Evolutionary conservation across 2,888 invertebrate genomes (phyloP), one percentile per base, ranked within the genome.

Genomic region (Epicampocera succincta): DNA sequence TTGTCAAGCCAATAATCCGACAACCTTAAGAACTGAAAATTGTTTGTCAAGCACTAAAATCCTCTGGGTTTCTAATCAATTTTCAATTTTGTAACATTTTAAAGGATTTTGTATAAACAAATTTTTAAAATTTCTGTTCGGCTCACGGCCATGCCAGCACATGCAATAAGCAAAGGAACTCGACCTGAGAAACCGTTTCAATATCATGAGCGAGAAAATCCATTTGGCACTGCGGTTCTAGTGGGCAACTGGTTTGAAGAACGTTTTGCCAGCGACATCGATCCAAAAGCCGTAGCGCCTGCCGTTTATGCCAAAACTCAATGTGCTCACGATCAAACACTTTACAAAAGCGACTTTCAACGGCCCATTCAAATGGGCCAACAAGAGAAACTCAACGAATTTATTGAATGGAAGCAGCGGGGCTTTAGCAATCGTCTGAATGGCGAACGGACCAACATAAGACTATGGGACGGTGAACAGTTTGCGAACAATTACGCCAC

Each of bases 241-340:
- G 71, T 87, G 13, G 87, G 87, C 1, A 87, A 87, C 50, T 87
- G 87, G 87, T 86, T 84, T 42, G 86, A 87, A 19, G 83, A 87
- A 33, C 85, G 87, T 56, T 69, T 84, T 54, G 29, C 61, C 5
- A 48, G 68, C 21, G 38, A 74, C 33, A 68, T 44, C n/a, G 84
- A 85, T 58, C n/a, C 29, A 6, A 81, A 77, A 1, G 85, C 85
- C 13, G 82, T 85, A 9, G 68, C 83, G 15, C 85, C 85, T 1
- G 66, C 74, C 0, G 76, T 83, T 19, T 84, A 84, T 17, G 85
- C 82, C 3, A 38, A 80, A 11, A 85, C 84, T 21, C n/a, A 44
- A 13, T 84, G 84, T 17, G 2, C 40, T 8, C 12, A 21, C 8
- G 56, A 42, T 6, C n/a, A 3, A 4, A 69, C 75, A 2, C 17